phyloP scores from a whole-genome alignment of 1,140 invertebrate genomes.

The Formica selysi region DNA sequence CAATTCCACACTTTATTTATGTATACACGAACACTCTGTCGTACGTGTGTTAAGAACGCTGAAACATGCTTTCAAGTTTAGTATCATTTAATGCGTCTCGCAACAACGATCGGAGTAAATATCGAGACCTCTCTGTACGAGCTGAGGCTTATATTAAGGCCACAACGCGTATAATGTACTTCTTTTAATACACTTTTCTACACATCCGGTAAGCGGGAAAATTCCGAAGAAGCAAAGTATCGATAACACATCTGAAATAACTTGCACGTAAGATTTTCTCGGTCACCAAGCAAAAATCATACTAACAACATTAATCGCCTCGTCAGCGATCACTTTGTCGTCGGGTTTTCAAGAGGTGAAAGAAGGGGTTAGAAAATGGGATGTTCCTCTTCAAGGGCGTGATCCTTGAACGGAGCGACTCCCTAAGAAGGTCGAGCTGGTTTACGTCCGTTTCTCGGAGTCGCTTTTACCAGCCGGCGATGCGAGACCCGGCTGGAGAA shows the following conservation, averaged over 20 bases:
- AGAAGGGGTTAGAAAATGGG: slow-evolving; percentile 1
- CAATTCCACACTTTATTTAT: too few relatives aligned
- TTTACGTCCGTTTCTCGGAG: slow-evolving; percentile 19
- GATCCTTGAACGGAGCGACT: slow-evolving; percentile 20
- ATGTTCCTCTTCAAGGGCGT: slow-evolving; percentile 41
- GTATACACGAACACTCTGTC: too few relatives aligned
- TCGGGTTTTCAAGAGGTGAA: background rate
- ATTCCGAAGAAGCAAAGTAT: background rate
- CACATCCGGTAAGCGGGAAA: background rate
- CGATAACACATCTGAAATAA: background rate
- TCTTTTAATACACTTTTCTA: background rate
- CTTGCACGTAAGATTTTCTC: slow-evolving; percentile 13
- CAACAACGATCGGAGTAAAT: too few relatives aligned
- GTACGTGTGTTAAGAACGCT: too few relatives aligned
- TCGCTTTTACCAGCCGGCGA: background rate
- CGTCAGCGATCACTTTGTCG: background rate
- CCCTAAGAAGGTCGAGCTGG: slow-evolving; percentile 16
- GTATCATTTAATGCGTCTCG: too few relatives aligned
- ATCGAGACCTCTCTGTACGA: too few relatives aligned
- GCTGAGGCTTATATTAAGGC: too few relatives aligned
- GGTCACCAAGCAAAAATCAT: background rate
- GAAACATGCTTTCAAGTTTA: too few relatives aligned
- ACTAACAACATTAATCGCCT: background rate
- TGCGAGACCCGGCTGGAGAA: slow-evolving; percentile 44
- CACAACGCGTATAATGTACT: background rate